A percentile compares a stretch with the other conserved stretches of the same genome.
Conservation (phyloP, 2,797 vertebrate genomes). For the Aphelocoma californica region DNA sequence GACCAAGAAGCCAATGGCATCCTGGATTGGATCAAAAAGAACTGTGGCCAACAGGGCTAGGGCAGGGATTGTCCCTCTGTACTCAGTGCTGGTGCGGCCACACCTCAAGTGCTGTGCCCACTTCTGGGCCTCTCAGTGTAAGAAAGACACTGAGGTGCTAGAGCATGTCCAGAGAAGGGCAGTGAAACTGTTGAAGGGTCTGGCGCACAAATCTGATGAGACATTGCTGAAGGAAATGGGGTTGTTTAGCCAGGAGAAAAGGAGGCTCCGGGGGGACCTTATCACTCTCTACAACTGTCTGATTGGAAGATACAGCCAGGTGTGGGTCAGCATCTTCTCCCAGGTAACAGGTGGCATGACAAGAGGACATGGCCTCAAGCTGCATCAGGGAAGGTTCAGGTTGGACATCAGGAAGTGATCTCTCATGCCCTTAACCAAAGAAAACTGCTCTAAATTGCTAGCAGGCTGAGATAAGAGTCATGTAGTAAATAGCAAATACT, state of each 20-base stretch:
- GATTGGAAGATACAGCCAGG: too few relatives aligned
- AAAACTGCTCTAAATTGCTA: neutral
- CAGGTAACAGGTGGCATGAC: rapidly evolving
- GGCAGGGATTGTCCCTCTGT: neutral
- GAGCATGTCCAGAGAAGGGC: neutral
- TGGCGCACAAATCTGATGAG: neutral
- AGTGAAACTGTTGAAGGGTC: neutral
- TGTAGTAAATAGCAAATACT: neutral
- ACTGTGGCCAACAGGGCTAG: too few relatives aligned
- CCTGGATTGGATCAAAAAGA: neutral
- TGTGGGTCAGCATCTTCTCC: neutral
- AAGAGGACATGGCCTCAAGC: neutral
- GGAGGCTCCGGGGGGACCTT: neutral
- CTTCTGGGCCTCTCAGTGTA: neutral
- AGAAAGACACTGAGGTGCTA: neutral
- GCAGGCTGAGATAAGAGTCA: neutral
- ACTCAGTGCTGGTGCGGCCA: too few relatives aligned
- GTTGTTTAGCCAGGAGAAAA: neutral
- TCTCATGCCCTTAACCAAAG: neutral
- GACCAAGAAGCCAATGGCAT: neutral
- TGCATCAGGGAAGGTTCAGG: neutral
- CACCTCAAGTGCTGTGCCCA: neutral
- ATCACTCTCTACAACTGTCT: neutral
- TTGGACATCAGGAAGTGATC: neutral
- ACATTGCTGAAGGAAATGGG: neutral